These are phyloP conservation scores for Drosophila prosaltans DNA, from an alignment of 1,140 invertebrate genomes.

Conservation along the genomic window DNA sequence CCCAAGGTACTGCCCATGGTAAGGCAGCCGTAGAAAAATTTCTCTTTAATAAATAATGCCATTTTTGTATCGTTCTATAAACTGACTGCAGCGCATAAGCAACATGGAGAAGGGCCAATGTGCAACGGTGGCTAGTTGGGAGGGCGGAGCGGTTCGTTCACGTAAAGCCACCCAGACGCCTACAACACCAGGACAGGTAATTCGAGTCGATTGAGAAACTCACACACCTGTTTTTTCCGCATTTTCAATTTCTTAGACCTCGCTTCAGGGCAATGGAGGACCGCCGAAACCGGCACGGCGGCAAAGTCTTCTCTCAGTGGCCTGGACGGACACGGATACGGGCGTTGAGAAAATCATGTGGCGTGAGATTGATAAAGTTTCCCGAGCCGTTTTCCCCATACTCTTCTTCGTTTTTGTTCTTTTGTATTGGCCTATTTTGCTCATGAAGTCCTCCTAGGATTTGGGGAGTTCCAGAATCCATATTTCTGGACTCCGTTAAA, in stretches of 20 bases:
- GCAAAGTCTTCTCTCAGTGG: conserved; percentile 83
- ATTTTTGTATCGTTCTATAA: conserved; percentile 46
- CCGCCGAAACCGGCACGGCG: conserved; percentile 78
- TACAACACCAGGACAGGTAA: conserved; percentile 82
- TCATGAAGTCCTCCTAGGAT: conserved; percentile 86
- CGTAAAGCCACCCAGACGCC: conserved; percentile 84
- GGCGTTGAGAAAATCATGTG: conserved; percentile 87
- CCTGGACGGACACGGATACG: conserved; percentile 86
- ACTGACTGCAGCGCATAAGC: conserved; percentile 84
- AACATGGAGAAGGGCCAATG: conserved; percentile 86
- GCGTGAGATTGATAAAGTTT: conserved; percentile 88
- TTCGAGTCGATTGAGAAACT: conserved; percentile 33
- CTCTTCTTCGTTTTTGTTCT: conserved; percentile 89
- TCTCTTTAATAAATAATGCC: conserved; percentile 71
- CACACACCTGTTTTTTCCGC: conserved; percentile 45
- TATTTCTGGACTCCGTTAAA: conserved; percentile 82
- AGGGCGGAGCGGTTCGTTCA: conserved; percentile 85
- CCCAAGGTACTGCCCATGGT: conserved; percentile 87
- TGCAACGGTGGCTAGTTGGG: conserved; percentile 86
- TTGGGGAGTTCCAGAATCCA: conserved; percentile 81
- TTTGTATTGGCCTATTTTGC: conserved; percentile 89
- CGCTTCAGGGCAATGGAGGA: conserved; percentile 79
- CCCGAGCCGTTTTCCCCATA: conserved; percentile 89
- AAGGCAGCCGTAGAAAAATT: conserved; percentile 65
- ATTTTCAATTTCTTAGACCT: conserved; percentile 56